Conservation (phyloP, 2,888 invertebrate genomes). For the Agrotis segetum region DNA sequence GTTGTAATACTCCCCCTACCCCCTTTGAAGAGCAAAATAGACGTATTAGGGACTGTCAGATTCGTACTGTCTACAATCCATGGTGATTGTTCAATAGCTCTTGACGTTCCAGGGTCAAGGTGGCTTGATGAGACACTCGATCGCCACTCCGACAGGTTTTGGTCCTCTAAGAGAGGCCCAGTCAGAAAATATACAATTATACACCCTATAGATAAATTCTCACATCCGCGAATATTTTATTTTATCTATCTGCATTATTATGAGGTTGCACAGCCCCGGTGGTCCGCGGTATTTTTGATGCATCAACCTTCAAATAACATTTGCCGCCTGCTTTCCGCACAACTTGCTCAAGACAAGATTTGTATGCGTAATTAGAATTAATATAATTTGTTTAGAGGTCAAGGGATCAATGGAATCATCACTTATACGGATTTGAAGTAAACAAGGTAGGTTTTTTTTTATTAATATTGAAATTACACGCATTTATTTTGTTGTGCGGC, state of each 20-base stretch:
- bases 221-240: slow-evolving; percentile 59
- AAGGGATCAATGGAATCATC: slow-evolving; percentile 60
- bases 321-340: slow-evolving; percentile 59
- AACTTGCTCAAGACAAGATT: slow-evolving; percentile 49
- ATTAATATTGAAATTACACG: not conserved
- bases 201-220: slow-evolving; percentile 51
- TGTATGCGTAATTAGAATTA: slow-evolving; percentile 48
- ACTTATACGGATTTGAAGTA: slow-evolving; percentile 41
- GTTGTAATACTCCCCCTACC: too few species aligned
- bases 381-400: slow-evolving; percentile 66
- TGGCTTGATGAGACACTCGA: too few species aligned
- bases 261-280: slow-evolving; percentile 61
- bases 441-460: slow-evolving; percentile 25
- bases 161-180: too few species aligned
- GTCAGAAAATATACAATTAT: not conserved
- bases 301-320: slow-evolving; percentile 81
- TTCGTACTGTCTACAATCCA: too few species aligned
- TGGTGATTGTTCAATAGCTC: too few species aligned
- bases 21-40: too few species aligned
- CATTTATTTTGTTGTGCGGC: not conserved
- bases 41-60: too few species aligned
- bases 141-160: too few species aligned
- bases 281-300: slow-evolving; percentile 71
- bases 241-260: slow-evolving; percentile 66
- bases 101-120: too few species aligned